phyloP scores from a whole-genome alignment of 2,888 invertebrate species.

The Parthenolecanium corni region DNA sequence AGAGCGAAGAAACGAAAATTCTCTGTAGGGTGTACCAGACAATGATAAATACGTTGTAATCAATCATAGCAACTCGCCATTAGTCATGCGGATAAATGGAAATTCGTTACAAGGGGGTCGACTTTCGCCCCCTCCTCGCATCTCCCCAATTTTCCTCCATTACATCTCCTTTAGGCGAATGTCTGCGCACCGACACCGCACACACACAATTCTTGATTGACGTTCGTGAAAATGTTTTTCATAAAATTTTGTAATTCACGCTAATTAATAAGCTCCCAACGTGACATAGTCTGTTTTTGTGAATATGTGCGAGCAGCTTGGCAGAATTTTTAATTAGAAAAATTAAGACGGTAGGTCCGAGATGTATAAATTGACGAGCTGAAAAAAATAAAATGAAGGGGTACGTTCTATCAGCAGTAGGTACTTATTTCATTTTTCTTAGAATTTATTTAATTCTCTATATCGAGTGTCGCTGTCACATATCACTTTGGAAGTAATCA shows the following conservation, averaged over 20 bases:
- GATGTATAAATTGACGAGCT: no score
- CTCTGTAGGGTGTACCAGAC: slow-evolving; percentile 21
- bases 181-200: neutral
- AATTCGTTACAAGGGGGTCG: slow-evolving; percentile 15
- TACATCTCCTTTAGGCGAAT: neutral
- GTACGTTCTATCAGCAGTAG: no score
- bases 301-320: no score
- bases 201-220: neutral
- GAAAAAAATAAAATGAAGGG: no score
- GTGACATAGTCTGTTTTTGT: no score
- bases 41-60: slow-evolving; percentile 16
- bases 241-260: no score
- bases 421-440: no score
- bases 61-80: slow-evolving; percentile 22
- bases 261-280: no score
- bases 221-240: no score
- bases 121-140: slow-evolving; percentile 11
- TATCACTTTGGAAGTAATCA: no score
- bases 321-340: neutral
- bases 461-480: no score
- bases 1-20: slow-evolving; percentile 5
- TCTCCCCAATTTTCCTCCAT: slow-evolving; percentile 5
- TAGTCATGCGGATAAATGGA: slow-evolving; percentile 25
- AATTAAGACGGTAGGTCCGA: neutral
- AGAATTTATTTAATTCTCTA: no score